A percentile compares a stretch with the other conserved stretches of the same genome.
phyloP scores from a whole-genome alignment of 2,888 invertebrate genomes.

The Troilus luridus region DNA sequence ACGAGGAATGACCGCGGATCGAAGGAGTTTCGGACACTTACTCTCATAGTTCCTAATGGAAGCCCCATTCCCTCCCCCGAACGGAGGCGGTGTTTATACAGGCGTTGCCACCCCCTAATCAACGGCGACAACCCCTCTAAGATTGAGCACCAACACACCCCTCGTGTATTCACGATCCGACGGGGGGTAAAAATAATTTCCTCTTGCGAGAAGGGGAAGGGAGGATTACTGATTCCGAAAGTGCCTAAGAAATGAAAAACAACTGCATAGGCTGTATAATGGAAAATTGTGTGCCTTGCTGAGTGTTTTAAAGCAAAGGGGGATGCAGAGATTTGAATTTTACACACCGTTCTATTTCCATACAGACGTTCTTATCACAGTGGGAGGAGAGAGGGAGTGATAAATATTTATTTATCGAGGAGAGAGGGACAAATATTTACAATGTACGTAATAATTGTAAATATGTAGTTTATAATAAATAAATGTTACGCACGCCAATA shows the following conservation, averaged over 20 bases:
- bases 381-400: neutral
- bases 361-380: neutral
- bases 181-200: slow-evolving; percentile 34
- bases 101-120: slow-evolving; percentile 40
- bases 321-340: neutral
- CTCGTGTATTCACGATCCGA: neutral
- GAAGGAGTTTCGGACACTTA: slow-evolving; percentile 24
- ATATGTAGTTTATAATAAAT: too few relatives aligned
- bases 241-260: neutral
- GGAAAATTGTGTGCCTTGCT: neutral
- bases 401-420: neutral
- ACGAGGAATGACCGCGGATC: slow-evolving; percentile 14
- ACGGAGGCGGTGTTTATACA: slow-evolving; percentile 30
- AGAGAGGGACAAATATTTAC: neutral
- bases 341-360: neutral
- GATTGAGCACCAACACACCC: slow-evolving; percentile 29
- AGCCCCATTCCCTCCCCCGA: neutral
- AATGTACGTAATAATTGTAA: too few relatives aligned
- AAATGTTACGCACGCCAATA: too few relatives aligned
- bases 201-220: slow-evolving; percentile 19
- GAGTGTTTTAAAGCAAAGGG: neutral
- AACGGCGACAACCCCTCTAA: slow-evolving; percentile 5
- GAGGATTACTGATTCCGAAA: neutral
- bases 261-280: slow-evolving; percentile 6
- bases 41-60: slow-evolving; percentile 30